Conservation (phyloP, 2,888 invertebrate genomes). For the Watsonalla cultraria region DNA sequence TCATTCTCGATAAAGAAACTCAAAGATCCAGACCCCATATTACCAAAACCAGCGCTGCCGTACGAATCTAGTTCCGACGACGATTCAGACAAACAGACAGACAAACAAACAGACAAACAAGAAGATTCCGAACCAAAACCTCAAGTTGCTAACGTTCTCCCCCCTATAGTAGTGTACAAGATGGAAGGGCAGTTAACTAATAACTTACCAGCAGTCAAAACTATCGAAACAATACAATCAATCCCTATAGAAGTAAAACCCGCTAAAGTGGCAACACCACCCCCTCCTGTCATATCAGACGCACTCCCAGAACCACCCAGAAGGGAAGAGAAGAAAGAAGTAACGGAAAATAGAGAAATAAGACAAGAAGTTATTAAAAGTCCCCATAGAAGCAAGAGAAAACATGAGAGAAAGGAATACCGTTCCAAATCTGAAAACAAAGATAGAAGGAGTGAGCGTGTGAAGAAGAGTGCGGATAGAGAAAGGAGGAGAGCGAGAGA, state of each 20-base stretch:
- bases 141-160: conserved; percentile 29
- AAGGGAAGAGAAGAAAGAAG: conserved; percentile 17
- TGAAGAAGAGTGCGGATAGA: conserved; percentile 28
- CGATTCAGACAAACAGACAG: conserved; percentile 49
- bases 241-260: conserved; percentile 22
- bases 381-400: conserved; percentile 37
- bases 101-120: conserved; percentile 27
- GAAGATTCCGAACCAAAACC: conserved; percentile 28
- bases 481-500: conserved; percentile 34
- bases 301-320: conserved; percentile 9
- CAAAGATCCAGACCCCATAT: conserved; percentile 83
- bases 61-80: conserved; percentile 88
- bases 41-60: conserved; percentile 86
- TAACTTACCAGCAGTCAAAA: conserved; percentile 35
- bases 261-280: conserved; percentile 19
- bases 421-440: conserved; percentile 45
- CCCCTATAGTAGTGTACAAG: conserved; percentile 57
- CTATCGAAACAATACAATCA: conserved; percentile 16
- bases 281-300: conserved; percentile 11
- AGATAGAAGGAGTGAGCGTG: conserved; percentile 26
- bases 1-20: conserved; percentile 92
- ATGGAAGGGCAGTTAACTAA: conserved; percentile 44
- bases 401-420: conserved; percentile 46
- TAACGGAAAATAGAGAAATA: conserved; percentile 17
- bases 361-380: conserved; percentile 22